Evolutionary conservation across 2,797 vertebrate species (phyloP).

Genomic region (Fringilla coelebs): DNA sequence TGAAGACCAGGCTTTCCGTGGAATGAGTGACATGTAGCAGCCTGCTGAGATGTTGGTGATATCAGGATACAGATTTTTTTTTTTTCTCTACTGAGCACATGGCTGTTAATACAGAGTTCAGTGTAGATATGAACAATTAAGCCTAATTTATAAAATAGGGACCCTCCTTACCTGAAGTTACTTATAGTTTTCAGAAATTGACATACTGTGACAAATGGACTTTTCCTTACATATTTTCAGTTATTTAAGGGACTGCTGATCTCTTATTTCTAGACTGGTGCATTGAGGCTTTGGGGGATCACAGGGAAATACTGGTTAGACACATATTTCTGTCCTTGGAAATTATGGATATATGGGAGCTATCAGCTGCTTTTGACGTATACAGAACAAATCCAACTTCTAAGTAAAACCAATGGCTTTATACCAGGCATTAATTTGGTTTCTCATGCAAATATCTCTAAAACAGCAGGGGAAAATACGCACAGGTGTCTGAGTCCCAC

Average conservation of each 20-base stretch:
- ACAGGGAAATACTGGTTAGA: not conserved
- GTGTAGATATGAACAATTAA: slow-evolving; percentile 16
- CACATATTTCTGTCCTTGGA: not conserved
- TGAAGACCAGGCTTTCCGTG: slow-evolving; percentile 22
- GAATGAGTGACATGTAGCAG: slow-evolving; percentile 61
- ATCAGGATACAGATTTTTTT: not conserved
- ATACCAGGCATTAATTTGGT: not conserved
- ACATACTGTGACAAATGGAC: not conserved
- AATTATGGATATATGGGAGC: not conserved
- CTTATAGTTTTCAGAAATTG: not conserved
- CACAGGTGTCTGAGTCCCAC: not conserved
- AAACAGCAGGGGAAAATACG: not conserved
- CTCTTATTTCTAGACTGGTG: not conserved
- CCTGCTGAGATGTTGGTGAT: slow-evolving; percentile 60
- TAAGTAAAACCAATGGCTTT: not conserved
- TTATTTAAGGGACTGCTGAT: not conserved
- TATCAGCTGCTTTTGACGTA: not conserved
- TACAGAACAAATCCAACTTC: not conserved
- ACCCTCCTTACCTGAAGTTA: slow-evolving; percentile 21
- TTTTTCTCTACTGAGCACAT: not conserved
- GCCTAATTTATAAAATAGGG: slow-evolving; percentile 14
- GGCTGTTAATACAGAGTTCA: slow-evolving; percentile 35
- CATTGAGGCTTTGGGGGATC: not conserved
- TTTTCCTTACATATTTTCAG: not conserved
- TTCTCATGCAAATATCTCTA: not conserved